Percentiles rank a stretch among this genome's conserved stretches.
phyloP scores from a whole-genome alignment of 2,888 invertebrate species.

The Eledone cirrhosa region DNA sequence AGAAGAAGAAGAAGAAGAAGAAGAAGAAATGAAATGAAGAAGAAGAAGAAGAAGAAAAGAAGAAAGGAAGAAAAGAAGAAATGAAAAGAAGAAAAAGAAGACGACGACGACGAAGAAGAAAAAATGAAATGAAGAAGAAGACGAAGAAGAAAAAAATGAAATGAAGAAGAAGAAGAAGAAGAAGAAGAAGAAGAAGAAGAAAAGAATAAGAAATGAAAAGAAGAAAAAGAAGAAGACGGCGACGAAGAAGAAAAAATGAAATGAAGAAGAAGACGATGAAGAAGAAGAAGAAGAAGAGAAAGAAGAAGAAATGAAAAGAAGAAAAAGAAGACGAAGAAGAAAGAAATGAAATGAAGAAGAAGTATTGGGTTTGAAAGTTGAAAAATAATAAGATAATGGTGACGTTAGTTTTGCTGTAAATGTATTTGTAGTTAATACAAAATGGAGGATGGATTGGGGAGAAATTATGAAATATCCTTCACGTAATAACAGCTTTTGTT shows the following conservation, averaged over 20 bases:
- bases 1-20: too few species aligned
- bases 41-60: not conserved
- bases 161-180: not conserved
- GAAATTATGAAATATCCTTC: too few species aligned
- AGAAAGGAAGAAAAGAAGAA: not conserved
- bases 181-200: not conserved
- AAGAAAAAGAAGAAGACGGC: not conserved
- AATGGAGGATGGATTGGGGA: too few species aligned
- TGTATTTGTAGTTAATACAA: too few species aligned
- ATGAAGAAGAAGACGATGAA: not conserved
- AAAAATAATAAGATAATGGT: not conserved
- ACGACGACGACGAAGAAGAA: not conserved
- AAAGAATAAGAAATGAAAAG: not conserved
- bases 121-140: not conserved
- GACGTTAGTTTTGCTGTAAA: too few species aligned
- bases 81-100: not conserved
- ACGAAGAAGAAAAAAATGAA: not conserved
- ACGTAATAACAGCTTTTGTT: too few species aligned
- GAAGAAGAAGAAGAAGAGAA: not conserved
- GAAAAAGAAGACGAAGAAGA: not conserved
- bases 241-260: not conserved
- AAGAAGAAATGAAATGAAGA: too few species aligned
- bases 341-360: not conserved
- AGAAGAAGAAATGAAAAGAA: not conserved
- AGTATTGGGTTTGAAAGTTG: not conserved